Evolutionary conservation across 2,113 vertebrate genomes (phyloP), one percentile per base, ranked within the genome.

Genomic region (Passer domesticus): DNA sequence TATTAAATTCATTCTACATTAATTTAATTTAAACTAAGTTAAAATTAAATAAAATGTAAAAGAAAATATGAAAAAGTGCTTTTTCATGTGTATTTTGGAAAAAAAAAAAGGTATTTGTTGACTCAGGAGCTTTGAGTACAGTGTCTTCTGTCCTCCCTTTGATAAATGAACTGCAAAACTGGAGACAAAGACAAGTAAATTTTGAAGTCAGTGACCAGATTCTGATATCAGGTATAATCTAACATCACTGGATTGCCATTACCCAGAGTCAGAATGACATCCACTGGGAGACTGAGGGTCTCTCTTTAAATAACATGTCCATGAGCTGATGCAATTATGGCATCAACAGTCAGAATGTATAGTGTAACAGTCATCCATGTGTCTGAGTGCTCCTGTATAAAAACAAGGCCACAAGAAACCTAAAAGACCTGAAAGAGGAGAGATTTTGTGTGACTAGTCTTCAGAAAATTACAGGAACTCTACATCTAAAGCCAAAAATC

Each of bases 31-130:
- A 73, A 95, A 78, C 3, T 7, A 72, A 52, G 68, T 39, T 68
- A 33, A 46, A 90, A 90, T 72, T 27, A 64, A 89, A 74, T 60
- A 77, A 85, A 90, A 83, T 50, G 5, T 60, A 73, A 79, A 69
- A 62, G 13, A 20, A 85, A 58, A 58, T 39, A 37, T 14, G 6
- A 11, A 68, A 80, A 69, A 37, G 0, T 1, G 2, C 0, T 13
- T 59, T 75, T 82, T n/a, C 3, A 3, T 28, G 6, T 74, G 20
- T n/a, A 41, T 44, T 82, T 72, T 4, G 25, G 20, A 3, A 49
- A 86, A 85, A 86, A 85, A 87, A 35, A 53, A 5, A 23, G 17
- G 17, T 15, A 41, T 62, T 66, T 74, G 9, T 78, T 60, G 52
- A 70, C 4, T 6, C 19, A 63, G 15, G 6, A 16, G n/a, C 19